Base-by-base conservation (phyloP, 2,797 vertebrate genomes). In the Gambelia wislizenii region DNA sequence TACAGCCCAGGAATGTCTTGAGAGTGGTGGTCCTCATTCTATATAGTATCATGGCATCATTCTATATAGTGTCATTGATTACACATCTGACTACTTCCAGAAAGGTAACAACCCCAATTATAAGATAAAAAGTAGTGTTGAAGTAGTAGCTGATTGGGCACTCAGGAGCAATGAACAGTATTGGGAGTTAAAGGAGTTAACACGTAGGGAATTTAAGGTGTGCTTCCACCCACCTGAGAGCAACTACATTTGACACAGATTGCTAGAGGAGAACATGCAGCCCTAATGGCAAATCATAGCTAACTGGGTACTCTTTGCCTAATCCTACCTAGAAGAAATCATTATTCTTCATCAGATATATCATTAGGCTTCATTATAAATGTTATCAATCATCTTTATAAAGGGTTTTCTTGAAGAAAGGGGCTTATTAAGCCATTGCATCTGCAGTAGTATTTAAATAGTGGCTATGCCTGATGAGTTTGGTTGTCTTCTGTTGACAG, bases 331-430 rank as follows among this genome's bases (percentile, higher is more conserved):
- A 67, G 74, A 69, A 47, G 59, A 67, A 85, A 44, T 70, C 25
- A 47, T 85, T 80, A 36, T 42, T 91, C 56, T 61, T 82, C 7
- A 85, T 47, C 33, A 67, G 13, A 76, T 82, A 36, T 81, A 67
- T 59, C 14, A 76, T 88, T 81, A 67, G 56, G 33, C 14, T 85
- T 85, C 30, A 91, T 85, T 91, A 80, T 39, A 39, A 79, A 54
- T 80, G 36, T 18, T 85, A 67, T 69, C 67, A 82, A 36, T 85
- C 83, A 85, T 85, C 6, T 54, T 33, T 79, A 30, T 81, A 85
- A 74, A 81, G 18, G 61, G 77, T 22, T 47, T 18, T 79, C 20
- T 80, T 61, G 52, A 84, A 56, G n/a, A 88, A 80, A 83, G 42
- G 20, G 59, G 22, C 33, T 47, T 87, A 67, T 75, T 61, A 61